A percentile compares a stretch with the other conserved stretches of the same genome.
Evolutionary conservation across 23 tunicate species (phyloP).

Genomic region (Ciona savignyi): DNA sequence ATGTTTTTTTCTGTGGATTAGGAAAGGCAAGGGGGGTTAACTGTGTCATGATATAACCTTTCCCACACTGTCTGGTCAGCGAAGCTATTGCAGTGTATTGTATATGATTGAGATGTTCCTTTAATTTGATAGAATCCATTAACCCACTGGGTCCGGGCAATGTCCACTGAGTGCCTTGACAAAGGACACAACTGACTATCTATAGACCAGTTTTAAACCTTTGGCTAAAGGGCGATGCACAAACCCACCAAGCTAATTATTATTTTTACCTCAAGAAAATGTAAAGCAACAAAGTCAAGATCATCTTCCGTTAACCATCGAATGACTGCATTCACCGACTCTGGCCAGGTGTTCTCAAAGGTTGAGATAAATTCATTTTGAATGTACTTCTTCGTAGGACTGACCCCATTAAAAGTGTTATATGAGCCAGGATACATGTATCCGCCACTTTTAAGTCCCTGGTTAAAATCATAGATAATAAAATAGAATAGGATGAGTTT

Average conservation of each 20-base stretch:
- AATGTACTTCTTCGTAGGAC: conserved; percentile 48
- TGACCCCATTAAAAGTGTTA: conserved; percentile 49
- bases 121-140: no score
- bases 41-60: no score
- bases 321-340: conserved; percentile 46
- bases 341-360: conserved; percentile 45
- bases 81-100: no score
- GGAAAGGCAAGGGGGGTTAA: no score
- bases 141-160: no score
- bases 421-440: conserved; percentile 73
- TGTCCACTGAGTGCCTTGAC: neutral
- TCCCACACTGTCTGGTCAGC: no score
- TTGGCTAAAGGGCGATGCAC: neutral
- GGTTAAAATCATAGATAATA: no score
- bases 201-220: neutral
- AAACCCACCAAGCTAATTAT: neutral
- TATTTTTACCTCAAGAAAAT: conserved; percentile 66
- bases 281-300: conserved; percentile 68
- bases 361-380: conserved; percentile 38
- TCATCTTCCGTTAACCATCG: conserved; percentile 47
- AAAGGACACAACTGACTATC: neutral
- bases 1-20: no score
- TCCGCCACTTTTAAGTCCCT: conserved; percentile 88
- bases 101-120: no score
- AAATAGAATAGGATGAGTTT: no score